These are phyloP conservation scores for Lutjanus argentimaculatus DNA, from an alignment of 2,797 vertebrate species.

Conservation along the genomic window DNA sequence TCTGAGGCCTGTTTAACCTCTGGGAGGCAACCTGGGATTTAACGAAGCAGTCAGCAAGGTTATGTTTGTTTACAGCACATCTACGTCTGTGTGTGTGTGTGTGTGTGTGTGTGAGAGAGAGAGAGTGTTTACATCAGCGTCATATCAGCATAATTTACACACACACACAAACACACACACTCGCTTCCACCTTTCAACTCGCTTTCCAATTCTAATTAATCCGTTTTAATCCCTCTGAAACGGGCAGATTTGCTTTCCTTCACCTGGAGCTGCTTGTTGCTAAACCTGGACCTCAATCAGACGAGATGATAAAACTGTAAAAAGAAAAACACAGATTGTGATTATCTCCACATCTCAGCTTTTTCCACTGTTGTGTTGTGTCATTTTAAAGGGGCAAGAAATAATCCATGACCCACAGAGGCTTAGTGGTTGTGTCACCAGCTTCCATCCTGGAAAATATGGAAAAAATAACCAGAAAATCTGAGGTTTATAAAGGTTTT, in stretches of 20 bases:
- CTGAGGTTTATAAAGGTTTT: not conserved
- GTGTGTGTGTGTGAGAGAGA: slow-evolving; percentile 19
- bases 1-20: slow-evolving; percentile 63
- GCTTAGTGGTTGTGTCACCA: not conserved
- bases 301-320: slow-evolving; percentile 29
- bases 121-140: slow-evolving; percentile 67
- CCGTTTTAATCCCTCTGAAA: slow-evolving; percentile 80
- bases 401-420: slow-evolving; percentile 24
- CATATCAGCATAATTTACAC: slow-evolving; percentile 76
- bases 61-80: slow-evolving; percentile 62
- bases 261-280: slow-evolving; percentile 63
- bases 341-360: slow-evolving; percentile 55
- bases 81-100: slow-evolving; percentile 10
- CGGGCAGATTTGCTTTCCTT: slow-evolving; percentile 68
- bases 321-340: slow-evolving; percentile 22
- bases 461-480: not conserved
- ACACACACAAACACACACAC: slow-evolving; percentile 66
- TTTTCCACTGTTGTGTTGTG: not conserved
- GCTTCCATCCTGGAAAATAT: not conserved
- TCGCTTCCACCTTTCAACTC: slow-evolving; percentile 61
- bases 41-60: slow-evolving; percentile 55
- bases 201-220: slow-evolving; percentile 81
- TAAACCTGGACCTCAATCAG: slow-evolving; percentile 61
- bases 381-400: not conserved
- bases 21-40: slow-evolving; percentile 45